Conservation (phyloP, 2,888 invertebrate species). For the Microchrysa polita region DNA sequence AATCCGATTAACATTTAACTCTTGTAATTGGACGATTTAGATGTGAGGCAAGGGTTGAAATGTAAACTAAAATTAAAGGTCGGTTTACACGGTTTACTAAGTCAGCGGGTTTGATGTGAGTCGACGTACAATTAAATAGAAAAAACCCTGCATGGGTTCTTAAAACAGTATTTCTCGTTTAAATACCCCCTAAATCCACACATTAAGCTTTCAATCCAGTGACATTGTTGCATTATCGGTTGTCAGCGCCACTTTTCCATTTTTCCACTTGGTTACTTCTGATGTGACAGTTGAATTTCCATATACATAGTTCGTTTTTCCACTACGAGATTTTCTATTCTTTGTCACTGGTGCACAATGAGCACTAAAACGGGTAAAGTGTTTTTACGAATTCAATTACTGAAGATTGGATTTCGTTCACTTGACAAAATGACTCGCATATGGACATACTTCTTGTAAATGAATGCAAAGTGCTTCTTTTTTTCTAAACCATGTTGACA, state of each 20-base stretch:
- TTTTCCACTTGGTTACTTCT: slow-evolving; percentile 39
- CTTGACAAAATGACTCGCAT: slow-evolving; percentile 34
- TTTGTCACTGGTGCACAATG: background rate
- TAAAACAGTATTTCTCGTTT: too few species aligned
- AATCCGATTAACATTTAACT: slow-evolving; percentile 40
- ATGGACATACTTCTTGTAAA: slow-evolving; percentile 34
- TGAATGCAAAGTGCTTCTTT: slow-evolving; percentile 39
- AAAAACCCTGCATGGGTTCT: too few species aligned
- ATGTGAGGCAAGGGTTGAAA: slow-evolving; percentile 13
- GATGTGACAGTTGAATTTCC: slow-evolving; percentile 26
- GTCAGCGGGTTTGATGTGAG: too few species aligned
- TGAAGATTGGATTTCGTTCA: slow-evolving; percentile 33
- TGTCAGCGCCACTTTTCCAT: slow-evolving; percentile 33
- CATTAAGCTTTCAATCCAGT: background rate
- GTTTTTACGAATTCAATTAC: slow-evolving; percentile 40
- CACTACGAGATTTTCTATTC: background rate
- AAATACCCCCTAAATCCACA: too few species aligned
- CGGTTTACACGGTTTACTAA: background rate
- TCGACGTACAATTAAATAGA: too few species aligned
- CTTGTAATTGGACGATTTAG: slow-evolving; percentile 22
- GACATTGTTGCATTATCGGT: slow-evolving; percentile 15
- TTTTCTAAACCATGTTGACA: slow-evolving; percentile 28
- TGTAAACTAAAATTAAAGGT: background rate
- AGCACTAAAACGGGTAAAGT: slow-evolving; percentile 27
- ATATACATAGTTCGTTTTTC: background rate